Percentiles rank a stretch among this genome's conserved stretches.
phyloP scores from a whole-genome alignment of 2,113 vertebrate species.

The Erythrocercus mccallii region DNA sequence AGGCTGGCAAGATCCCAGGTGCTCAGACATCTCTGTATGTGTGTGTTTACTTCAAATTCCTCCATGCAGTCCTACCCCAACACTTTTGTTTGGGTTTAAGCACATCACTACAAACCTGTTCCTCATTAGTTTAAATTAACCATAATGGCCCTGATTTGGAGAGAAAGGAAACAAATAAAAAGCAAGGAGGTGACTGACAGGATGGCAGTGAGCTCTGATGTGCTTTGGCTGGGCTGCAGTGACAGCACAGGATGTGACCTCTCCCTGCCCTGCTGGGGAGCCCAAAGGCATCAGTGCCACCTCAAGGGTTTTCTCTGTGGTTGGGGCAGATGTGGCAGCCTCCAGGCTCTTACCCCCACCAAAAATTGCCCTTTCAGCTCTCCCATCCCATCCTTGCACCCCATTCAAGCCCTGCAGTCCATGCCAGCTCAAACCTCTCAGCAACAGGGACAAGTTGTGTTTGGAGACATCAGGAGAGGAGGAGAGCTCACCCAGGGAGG shows the following conservation, averaged over 20 bases:
- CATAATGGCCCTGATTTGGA: neutral
- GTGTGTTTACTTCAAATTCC: neutral
- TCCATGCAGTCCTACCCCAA: neutral
- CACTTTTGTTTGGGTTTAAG: neutral
- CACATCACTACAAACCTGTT: neutral
- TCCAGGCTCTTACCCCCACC: neutral
- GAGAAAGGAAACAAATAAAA: neutral
- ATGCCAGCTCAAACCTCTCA: neutral
- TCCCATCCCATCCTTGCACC: neutral
- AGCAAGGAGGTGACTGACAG: neutral
- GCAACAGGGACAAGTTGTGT: neutral
- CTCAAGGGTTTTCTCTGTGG: neutral
- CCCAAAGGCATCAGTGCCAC: neutral
- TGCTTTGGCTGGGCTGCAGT: neutral
- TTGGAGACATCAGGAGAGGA: neutral
- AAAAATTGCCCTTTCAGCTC: neutral
- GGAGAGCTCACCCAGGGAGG: neutral
- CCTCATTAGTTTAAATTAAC: neutral
- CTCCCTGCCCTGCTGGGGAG: neutral
- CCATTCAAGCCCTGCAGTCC: accelerated
- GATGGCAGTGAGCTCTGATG: neutral
- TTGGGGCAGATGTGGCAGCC: neutral
- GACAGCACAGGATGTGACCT: accelerated
- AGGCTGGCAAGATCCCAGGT: neutral
- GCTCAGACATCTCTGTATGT: accelerated